Base-by-base conservation (phyloP, 2,113 vertebrate species). In the Numenius arquata region DNA sequence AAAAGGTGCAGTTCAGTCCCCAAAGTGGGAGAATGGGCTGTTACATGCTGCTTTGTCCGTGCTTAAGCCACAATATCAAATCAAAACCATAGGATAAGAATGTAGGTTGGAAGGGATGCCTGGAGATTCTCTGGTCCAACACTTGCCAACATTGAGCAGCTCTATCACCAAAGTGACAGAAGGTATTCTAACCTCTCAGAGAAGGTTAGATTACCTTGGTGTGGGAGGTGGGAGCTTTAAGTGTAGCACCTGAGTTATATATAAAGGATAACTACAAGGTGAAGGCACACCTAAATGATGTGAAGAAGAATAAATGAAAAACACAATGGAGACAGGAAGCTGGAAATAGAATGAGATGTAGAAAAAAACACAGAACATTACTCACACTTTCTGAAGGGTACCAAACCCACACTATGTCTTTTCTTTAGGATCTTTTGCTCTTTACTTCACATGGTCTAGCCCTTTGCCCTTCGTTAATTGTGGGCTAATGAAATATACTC, bases 401-500 rank as follows among this genome's bases (percentile, higher is more conserved):
- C 2, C 1, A 36, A 59, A 75, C 1, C 3, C 12, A 52, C 14
- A 21, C 3, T 25, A 4, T 20, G 3, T 48, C 27, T 62, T 38
- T 43, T 53, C 38, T 94, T 89, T 71, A 48, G 27, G 22, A 87
- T 8, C 2, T 71, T 8, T 78, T 81, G 5, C n/a, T 71, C 55
- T 78, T 66, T 85, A 45, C 29, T 5, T 56, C 34, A n/a, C 45
- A 56, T 9, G 82, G 11, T 53, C 18, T 55, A 40, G 8, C 5
- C 11, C 20, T 45, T 16, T 13, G 4, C 5, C 25, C 23, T 50
- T 94, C 50, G 43, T 58, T 74, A 85, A 56, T 63, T 30, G 27
- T 13, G 19, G 11, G 12, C 8, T 38, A 67, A 61, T 56, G 27
- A 84, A 88, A 63, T 77, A 38, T 15, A 38, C 11, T 74, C 43